These are phyloP conservation scores for Elephas maximus DNA, from an alignment of 2,113 vertebrate genomes.

Conservation along the genomic window DNA sequence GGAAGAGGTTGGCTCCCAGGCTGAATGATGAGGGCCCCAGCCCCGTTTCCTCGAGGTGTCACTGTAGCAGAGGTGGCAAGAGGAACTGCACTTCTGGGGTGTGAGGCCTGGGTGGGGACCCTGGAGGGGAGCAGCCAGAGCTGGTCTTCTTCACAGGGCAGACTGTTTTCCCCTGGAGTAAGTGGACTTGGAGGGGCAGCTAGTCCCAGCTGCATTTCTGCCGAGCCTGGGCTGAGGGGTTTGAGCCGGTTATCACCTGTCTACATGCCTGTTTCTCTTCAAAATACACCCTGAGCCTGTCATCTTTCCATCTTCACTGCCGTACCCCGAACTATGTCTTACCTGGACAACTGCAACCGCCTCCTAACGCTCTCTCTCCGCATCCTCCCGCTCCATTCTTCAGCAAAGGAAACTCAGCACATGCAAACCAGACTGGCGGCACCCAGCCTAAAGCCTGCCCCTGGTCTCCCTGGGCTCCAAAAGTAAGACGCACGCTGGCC, in stretches of 20 bases:
- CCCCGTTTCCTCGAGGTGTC: background rate
- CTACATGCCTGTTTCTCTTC: background rate
- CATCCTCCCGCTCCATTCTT: background rate
- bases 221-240: background rate
- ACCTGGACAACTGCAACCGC: background rate
- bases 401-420: background rate
- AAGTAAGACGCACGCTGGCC: no score
- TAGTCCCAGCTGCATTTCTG: no score
- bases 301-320: background rate
- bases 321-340: background rate
- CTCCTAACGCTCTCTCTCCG: no score
- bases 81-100: no score
- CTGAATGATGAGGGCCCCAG: no score
- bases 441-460: background rate
- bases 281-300: background rate
- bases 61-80: no score
- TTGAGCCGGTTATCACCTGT: no score
- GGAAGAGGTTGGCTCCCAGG: background rate
- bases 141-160: background rate
- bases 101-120: background rate
- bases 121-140: background rate
- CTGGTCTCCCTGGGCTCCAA: background rate
- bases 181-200: background rate
- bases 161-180: background rate
- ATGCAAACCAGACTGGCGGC: background rate